Conservation (phyloP, 23 tunicate genomes). For the Pegea sp. region DNA sequence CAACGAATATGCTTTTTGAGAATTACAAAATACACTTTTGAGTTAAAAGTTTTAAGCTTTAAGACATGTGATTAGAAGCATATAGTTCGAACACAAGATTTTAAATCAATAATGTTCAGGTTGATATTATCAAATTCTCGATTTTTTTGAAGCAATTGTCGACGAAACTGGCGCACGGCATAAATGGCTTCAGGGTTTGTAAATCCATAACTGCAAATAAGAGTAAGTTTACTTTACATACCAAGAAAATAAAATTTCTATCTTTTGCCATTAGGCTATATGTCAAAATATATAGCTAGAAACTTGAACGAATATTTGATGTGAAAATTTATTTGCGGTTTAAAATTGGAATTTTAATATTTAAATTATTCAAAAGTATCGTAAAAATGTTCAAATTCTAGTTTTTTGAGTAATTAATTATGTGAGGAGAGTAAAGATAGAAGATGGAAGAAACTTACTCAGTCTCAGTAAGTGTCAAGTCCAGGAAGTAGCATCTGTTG, state of each 20-base stretch:
- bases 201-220: slow-evolving; percentile 1
- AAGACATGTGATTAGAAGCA: not conserved
- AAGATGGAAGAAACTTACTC: slow-evolving; percentile 38
- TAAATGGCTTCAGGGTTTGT: not conserved
- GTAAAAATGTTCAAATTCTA: too few species aligned
- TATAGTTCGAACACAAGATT: not conserved
- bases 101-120: not conserved
- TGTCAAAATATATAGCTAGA: too few species aligned
- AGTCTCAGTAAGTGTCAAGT: slow-evolving; percentile 21
- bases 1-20: too few species aligned
- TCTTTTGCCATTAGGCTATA: too few species aligned
- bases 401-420: too few species aligned
- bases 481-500: slow-evolving; percentile 12
- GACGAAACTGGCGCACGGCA: not conserved
- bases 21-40: too few species aligned
- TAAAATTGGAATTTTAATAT: too few species aligned
- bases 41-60: too few species aligned
- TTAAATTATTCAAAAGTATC: too few species aligned
- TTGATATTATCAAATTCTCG: not conserved
- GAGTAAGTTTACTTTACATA: not conserved
- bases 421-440: too few species aligned
- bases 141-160: not conserved
- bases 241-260: not conserved
- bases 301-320: too few species aligned
- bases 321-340: too few species aligned